phyloP scores from a whole-genome alignment of 1,140 invertebrate genomes.

The Trichonephila clavipes region DNA sequence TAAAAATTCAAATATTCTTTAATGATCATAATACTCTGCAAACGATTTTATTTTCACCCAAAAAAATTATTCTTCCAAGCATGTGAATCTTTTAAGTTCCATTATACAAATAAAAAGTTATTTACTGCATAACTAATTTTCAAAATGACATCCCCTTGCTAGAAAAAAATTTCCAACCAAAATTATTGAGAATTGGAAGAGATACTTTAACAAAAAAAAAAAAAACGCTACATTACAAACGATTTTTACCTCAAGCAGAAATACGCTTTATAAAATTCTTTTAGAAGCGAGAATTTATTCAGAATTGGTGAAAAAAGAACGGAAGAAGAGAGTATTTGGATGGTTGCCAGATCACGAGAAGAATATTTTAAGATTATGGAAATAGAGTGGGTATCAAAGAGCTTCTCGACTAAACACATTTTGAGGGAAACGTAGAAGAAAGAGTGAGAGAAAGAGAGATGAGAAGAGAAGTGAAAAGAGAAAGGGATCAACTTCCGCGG shows the following conservation, averaged over 20 bases:
- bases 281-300: not conserved
- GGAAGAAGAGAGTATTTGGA: not conserved
- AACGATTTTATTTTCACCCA: too few species aligned
- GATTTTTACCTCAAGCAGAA: not conserved
- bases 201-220: not conserved
- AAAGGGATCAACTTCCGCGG: not conserved
- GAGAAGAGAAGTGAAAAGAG: not conserved
- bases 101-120: too few species aligned
- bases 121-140: too few species aligned
- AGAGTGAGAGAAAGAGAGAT: not conserved
- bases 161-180: too few species aligned
- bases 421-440: not conserved
- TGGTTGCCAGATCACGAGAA: not conserved
- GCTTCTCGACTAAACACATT: slow-evolving; percentile 25
- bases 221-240: not conserved
- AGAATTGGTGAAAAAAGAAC: not conserved
- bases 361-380: slow-evolving; percentile 30
- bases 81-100: too few species aligned
- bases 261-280: not conserved
- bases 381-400: slow-evolving; percentile 12
- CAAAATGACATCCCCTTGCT: too few species aligned
- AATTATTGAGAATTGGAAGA: not conserved
- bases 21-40: too few species aligned
- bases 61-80: too few species aligned
- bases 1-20: too few species aligned